Evolutionary conservation across 2,888 invertebrate species (phyloP).

Genomic region (Watsonalla binaria): DNA sequence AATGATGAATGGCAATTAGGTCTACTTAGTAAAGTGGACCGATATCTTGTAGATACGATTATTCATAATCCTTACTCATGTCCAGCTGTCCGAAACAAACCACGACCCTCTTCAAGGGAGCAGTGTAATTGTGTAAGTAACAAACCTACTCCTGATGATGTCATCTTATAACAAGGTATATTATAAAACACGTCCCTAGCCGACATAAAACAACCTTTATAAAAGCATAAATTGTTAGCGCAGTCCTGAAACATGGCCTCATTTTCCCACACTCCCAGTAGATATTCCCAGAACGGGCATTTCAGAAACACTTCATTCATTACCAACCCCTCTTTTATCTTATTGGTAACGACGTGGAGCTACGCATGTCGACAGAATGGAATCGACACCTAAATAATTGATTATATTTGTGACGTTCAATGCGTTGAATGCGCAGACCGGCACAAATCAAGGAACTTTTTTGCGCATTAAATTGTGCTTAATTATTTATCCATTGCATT

Average conservation of each 20-base stretch:
- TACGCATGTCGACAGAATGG: conserved; percentile 17
- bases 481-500: too few species aligned
- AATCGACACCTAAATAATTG: conserved; percentile 8
- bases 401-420: too few species aligned
- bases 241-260: conserved; percentile 32
- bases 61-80: background rate
- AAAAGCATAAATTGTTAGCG: conserved; percentile 44
- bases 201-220: conserved; percentile 27
- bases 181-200: conserved; percentile 23
- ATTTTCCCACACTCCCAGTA: conserved; percentile 42
- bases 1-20: too few species aligned
- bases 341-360: conserved; percentile 18
- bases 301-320: conserved; percentile 48
- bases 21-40: too few species aligned
- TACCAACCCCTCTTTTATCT: conserved; percentile 42
- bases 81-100: background rate
- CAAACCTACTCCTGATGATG: background rate
- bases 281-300: conserved; percentile 42
- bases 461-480: too few species aligned
- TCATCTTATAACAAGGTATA: conserved; percentile 4
- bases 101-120: background rate
- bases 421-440: too few species aligned
- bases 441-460: too few species aligned
- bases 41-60: background rate
- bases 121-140: background rate